Percentiles rank a stretch among this genome's conserved stretches.
These are phyloP conservation scores for Diadromus collaris DNA, from an alignment of 2,888 invertebrate genomes.

Conservation along the genomic window DNA sequence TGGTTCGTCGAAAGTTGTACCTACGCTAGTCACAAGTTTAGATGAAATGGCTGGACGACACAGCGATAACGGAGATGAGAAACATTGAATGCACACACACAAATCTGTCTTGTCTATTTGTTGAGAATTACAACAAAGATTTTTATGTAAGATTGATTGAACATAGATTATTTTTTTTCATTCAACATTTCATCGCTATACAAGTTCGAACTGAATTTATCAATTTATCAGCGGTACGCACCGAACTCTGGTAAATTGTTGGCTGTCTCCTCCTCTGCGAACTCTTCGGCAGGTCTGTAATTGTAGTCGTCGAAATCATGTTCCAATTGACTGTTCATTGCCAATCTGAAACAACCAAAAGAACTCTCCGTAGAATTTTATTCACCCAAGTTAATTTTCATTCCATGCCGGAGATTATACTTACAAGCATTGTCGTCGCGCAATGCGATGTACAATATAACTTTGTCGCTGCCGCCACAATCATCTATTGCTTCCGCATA, in stretches of 20 bases:
- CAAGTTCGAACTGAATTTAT: neutral
- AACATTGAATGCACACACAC: neutral
- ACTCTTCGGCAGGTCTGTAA: constrained; percentile 63
- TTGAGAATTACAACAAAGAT: neutral
- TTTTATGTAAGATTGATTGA: neutral
- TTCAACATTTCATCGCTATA: neutral
- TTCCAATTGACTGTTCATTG: constrained; percentile 79
- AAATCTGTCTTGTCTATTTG: neutral
- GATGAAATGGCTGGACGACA: too few relatives aligned
- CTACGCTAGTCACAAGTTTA: neutral
- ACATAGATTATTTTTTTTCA: neutral
- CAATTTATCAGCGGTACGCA: constrained; percentile 62
- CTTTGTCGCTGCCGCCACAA: constrained; percentile 6
- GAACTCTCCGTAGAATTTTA: constrained; percentile 23
- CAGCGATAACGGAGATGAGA: neutral
- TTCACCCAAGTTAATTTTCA: neutral
- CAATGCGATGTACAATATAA: constrained; percentile 27
- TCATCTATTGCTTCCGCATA: neutral
- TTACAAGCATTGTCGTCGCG: constrained; percentile 59
- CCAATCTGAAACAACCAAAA: constrained; percentile 72
- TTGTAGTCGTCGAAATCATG: constrained; percentile 77
- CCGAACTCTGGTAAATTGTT: constrained; percentile 72
- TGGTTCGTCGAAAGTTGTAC: neutral
- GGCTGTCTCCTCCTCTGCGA: constrained; percentile 64
- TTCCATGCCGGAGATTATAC: constrained; percentile 18